Evolutionary conservation across 2,888 invertebrate genomes (phyloP).

Genomic region (Oscheius onirici): DNA sequence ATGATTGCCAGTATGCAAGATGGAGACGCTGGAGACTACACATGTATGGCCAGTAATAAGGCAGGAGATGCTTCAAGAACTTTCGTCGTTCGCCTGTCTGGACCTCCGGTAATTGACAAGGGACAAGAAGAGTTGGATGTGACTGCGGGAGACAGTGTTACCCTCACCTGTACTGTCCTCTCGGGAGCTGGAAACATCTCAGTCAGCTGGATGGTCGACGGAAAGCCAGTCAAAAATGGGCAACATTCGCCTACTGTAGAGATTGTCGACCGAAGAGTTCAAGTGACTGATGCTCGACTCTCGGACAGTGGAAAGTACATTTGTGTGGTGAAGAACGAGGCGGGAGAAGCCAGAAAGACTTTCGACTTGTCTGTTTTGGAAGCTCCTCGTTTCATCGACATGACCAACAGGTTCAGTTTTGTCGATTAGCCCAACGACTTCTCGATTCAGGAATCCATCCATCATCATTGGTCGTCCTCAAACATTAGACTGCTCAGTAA

Average conservation of each 20-base stretch:
- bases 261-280: conserved; percentile 51
- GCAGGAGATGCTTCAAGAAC: conserved; percentile 70
- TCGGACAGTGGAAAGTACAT: conserved; percentile 77
- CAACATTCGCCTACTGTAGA: conserved; percentile 36
- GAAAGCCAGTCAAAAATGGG: conserved; percentile 50
- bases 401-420: not conserved
- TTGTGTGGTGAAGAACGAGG: conserved; percentile 76
- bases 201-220: conserved; percentile 51
- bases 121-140: conserved; percentile 46
- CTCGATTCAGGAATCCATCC: conserved; percentile 71
- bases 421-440: conserved; percentile 72
- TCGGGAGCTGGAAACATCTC: conserved; percentile 64
- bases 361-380: conserved; percentile 76
- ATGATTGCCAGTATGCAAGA: conserved; percentile 31
- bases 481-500: conserved; percentile 75
- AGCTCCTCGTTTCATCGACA: not conserved
- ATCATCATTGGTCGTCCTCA: conserved; percentile 76
- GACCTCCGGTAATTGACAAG: conserved; percentile 64
- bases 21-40: conserved; percentile 63
- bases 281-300: conserved; percentile 59
- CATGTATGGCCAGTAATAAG: conserved; percentile 72
- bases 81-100: conserved; percentile 63
- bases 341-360: conserved; percentile 75
- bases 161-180: conserved; percentile 72
- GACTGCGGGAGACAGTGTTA: conserved; percentile 71